These are phyloP conservation scores for Calephelis perditalis DNA, from an alignment of 2,888 invertebrate species.

Conservation along the genomic window DNA sequence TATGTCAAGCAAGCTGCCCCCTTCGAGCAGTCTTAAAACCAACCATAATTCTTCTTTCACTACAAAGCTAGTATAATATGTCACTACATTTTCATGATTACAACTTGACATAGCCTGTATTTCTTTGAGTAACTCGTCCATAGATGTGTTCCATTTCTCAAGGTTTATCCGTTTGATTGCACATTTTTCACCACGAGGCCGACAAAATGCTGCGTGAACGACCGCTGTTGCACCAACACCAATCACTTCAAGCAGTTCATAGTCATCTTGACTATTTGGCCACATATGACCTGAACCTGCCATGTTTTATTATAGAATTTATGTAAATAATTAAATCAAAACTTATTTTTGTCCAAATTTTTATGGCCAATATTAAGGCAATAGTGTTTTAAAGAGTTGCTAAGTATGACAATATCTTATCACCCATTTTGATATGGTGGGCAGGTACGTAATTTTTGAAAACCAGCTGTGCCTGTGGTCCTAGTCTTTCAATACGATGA, in stretches of 20 bases:
- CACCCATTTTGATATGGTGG: slow-evolving; percentile 62
- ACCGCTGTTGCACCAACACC: slow-evolving; percentile 99
- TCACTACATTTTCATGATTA: slow-evolving; percentile 99
- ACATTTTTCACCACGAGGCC: slow-evolving; percentile 96
- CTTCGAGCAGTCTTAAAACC: slow-evolving; percentile 96
- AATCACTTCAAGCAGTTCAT: slow-evolving; percentile 95
- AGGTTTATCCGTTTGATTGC: slow-evolving; percentile 99
- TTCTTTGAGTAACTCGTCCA: slow-evolving; percentile 97
- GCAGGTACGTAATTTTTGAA: slow-evolving; percentile 49
- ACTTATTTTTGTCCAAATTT: slow-evolving; percentile 33
- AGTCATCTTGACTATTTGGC: slow-evolving; percentile 96
- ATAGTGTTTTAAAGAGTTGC: slow-evolving; percentile 32
- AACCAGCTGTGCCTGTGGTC: slow-evolving; percentile 34
- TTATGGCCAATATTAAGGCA: slow-evolving; percentile 56
- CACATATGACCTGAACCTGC: slow-evolving; percentile 78
- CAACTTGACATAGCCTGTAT: slow-evolving; percentile 99
- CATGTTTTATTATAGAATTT: slow-evolving; percentile 36
- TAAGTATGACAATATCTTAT: slow-evolving; percentile 40
- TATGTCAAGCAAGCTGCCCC: slow-evolving; percentile 92
- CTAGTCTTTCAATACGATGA: slow-evolving; percentile 49
- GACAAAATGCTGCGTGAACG: slow-evolving; percentile 97
- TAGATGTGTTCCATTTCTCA: slow-evolving; percentile 99
- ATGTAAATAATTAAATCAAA: background rate
- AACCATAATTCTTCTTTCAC: slow-evolving; percentile 99
- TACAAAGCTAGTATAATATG: slow-evolving; percentile 99